Evolutionary conservation across 2,888 invertebrate genomes (phyloP), one percentile per base, ranked within the genome.

Genomic region (Leptura quadrifasciata): DNA sequence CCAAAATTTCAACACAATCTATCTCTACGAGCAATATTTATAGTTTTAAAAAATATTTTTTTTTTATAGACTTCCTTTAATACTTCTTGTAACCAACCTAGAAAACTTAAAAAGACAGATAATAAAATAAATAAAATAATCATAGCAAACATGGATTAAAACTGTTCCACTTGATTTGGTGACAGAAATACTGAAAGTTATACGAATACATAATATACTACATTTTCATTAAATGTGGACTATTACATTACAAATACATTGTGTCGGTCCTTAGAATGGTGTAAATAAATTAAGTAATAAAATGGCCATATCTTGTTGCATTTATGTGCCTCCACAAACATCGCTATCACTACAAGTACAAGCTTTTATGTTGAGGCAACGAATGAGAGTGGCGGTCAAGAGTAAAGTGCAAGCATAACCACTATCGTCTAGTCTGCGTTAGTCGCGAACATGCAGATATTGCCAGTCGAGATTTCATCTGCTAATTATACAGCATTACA

Each of bases 401-500:
- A 70, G 57, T 27, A 54, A 75, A 75, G 63, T 75, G 67, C 72
- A 71, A 61, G 71, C 61, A 61, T 54, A 21, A 58, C 69, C 57
- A 20, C 58, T 69, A 58, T 58, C 55, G 55, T 68, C 69, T 58
- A 35, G 31, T 35, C 35, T 35, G 31, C 57, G 58, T 55, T 68
- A 68, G 58, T 69, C 57, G 57, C 69, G 21, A 35, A 54, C 72
- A 72, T 63, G 63, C 57, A 72, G 72, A 72, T 72, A 65, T 67
- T 35, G 58, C 65, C 63, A 69, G 78, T 71, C 39, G 76, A 78
- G 76, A 77, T 79, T 78, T 72, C 80, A 80, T 79, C 79, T 75
- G 80, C 81, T 83, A 83, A 84, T 84, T 84, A 84, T 83, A 81
- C 80, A 77, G 82, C 75, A 82, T 85, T 83, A 83, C 83, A 81